A percentile compares a stretch with the other conserved stretches of the same genome.
Conservation (phyloP, 2,797 vertebrate genomes). For the Philypnodon macrostomus region DNA sequence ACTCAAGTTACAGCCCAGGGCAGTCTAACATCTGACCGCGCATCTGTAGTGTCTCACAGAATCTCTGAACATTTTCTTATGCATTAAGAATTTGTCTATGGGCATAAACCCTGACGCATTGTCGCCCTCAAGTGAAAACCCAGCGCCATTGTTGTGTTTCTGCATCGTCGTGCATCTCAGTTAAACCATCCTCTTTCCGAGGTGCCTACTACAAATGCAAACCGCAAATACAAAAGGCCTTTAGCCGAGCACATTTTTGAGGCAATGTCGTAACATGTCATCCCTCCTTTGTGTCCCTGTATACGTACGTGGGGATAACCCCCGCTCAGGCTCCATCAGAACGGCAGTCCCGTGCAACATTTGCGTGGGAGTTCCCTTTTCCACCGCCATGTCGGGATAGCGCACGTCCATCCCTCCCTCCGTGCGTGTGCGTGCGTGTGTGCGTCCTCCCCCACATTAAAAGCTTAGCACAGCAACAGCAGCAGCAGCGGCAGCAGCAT, state of each 20-base stretch:
- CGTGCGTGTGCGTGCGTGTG: constrained; percentile 35
- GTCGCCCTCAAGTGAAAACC: constrained; percentile 48
- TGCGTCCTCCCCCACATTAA: constrained; percentile 71
- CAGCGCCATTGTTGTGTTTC: not conserved
- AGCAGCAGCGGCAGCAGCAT: constrained; percentile 48
- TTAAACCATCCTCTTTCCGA: not conserved
- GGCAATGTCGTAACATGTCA: constrained; percentile 46
- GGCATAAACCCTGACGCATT: too few species aligned
- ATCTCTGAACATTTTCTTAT: too few species aligned
- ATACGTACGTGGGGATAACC: constrained; percentile 64
- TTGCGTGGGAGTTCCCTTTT: constrained; percentile 84
- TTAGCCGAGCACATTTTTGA: constrained; percentile 19
- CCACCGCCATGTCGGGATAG: constrained; percentile 74
- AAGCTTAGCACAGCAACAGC: constrained; percentile 66
- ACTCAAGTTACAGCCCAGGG: too few species aligned
- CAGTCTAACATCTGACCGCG: too few species aligned
- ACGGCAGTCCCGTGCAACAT: constrained; percentile 79
- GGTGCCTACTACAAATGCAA: not conserved
- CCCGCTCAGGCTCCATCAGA: constrained; percentile 77
- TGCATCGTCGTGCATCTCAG: not conserved
- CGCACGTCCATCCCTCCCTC: constrained; percentile 41
- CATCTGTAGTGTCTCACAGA: too few species aligned
- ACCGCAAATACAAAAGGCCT: constrained; percentile 3
- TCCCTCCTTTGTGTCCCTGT: constrained; percentile 27
- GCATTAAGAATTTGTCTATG: too few species aligned